Conservation (phyloP, 2,113 vertebrate genomes). For the Heterochromis multidens region DNA sequence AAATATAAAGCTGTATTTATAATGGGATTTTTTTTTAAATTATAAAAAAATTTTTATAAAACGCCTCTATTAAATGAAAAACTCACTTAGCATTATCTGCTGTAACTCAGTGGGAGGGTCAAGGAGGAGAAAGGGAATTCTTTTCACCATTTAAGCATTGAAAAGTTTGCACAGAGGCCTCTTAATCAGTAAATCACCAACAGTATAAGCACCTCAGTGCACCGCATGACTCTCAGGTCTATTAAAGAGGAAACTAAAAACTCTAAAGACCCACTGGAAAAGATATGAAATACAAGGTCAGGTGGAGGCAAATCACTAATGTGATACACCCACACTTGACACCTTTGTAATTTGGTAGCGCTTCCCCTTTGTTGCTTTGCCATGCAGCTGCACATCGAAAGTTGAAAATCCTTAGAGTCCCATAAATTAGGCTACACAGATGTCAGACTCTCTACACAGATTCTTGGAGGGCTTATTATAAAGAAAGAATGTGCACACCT, state of each 20-base stretch:
- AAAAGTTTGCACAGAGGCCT: neutral
- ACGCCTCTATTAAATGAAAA: neutral
- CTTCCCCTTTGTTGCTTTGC: conserved; percentile 39
- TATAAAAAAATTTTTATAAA: no score
- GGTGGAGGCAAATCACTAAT: conserved; percentile 1
- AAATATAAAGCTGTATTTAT: neutral
- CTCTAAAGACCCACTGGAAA: neutral
- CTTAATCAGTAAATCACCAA: neutral
- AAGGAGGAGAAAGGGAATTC: neutral
- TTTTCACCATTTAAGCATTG: neutral
- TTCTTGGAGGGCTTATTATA: conserved; percentile 35
- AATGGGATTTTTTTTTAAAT: no score
- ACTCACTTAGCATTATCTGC: neutral
- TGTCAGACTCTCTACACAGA: conserved; percentile 15
- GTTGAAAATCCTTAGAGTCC: conserved; percentile 35
- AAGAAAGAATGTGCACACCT: conserved; percentile 31
- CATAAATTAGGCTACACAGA: conserved; percentile 45
- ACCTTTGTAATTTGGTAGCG: conserved; percentile 31
- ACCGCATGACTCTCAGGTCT: neutral
- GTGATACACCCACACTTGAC: conserved; percentile 5
- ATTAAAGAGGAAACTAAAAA: neutral
- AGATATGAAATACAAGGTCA: conserved; percentile 23
- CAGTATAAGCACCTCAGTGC: neutral
- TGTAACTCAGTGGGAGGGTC: neutral
- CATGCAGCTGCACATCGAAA: conserved; percentile 56